phyloP scores from a whole-genome alignment of 2,888 invertebrate genomes.

The Leuctra nigra region DNA sequence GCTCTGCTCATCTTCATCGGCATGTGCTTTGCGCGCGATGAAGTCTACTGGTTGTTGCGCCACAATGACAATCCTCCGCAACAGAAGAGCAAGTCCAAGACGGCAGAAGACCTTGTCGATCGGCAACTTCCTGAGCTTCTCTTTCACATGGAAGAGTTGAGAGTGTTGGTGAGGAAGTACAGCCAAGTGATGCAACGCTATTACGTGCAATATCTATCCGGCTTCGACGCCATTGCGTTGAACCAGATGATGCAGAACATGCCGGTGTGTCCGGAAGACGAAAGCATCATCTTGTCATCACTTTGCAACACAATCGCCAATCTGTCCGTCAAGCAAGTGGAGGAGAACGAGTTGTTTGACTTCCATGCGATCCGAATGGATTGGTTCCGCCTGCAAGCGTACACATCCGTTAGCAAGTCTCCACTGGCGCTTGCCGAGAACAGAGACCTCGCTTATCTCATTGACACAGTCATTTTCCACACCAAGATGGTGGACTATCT shows the following conservation, averaged over 20 bases:
- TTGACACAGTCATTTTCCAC: slow-evolving; percentile 95
- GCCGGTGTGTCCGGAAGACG: slow-evolving; percentile 86
- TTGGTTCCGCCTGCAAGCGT: slow-evolving; percentile 96
- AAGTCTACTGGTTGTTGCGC: slow-evolving; percentile 92
- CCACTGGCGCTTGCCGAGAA: slow-evolving; percentile 67
- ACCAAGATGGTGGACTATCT: slow-evolving; percentile 97
- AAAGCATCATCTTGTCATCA: slow-evolving; percentile 88
- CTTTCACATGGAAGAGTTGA: slow-evolving; percentile 96
- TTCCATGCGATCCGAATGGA: slow-evolving; percentile 92
- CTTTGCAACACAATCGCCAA: slow-evolving; percentile 82
- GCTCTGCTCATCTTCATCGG: slow-evolving; percentile 95
- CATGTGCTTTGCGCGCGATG: slow-evolving; percentile 91
- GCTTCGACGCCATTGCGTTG: slow-evolving; percentile 90
- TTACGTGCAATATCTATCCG: slow-evolving; percentile 93
- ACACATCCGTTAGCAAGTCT: slow-evolving; percentile 79
- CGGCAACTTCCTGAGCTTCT: slow-evolving; percentile 93
- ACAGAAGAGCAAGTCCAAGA: slow-evolving; percentile 76
- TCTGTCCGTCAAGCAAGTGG: slow-evolving; percentile 89
- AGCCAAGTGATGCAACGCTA: slow-evolving; percentile 96
- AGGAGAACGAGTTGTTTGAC: slow-evolving; percentile 93
- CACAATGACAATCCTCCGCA: slow-evolving; percentile 94
- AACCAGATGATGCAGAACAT: slow-evolving; percentile 77
- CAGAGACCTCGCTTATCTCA: slow-evolving; percentile 77
- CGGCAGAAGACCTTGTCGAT: slow-evolving; percentile 90
- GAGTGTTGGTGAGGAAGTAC: slow-evolving; percentile 87